A percentile compares a stretch with the other conserved stretches of the same genome.
Conservation (phyloP, 2,113 vertebrate genomes). For the Nestor notabilis region DNA sequence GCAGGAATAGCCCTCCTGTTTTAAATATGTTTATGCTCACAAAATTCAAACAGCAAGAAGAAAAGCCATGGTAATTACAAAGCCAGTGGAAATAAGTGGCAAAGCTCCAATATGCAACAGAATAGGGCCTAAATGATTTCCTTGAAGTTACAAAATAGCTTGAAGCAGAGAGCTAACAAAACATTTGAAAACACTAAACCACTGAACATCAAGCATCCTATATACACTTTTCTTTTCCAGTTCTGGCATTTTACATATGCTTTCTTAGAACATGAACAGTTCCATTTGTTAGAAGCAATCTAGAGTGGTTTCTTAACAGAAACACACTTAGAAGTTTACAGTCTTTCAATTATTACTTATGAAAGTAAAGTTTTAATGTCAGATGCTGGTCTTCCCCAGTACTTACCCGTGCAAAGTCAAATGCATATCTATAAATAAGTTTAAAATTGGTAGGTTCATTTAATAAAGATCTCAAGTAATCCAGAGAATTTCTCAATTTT, state of each 20-base stretch:
- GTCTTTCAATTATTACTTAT: background rate
- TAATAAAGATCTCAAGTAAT: slow-evolving; percentile 97
- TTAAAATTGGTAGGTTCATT: slow-evolving; percentile 98
- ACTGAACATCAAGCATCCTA: background rate
- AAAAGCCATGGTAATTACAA: background rate
- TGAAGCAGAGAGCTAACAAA: background rate
- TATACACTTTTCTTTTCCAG: background rate
- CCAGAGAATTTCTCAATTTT: slow-evolving; percentile 94
- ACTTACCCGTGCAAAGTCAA: slow-evolving; percentile 99
- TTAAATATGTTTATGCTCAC: background rate
- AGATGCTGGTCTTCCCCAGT: slow-evolving; percentile 15
- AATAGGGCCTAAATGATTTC: background rate
- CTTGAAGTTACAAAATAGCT: background rate
- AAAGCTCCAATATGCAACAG: background rate
- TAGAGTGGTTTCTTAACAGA: background rate
- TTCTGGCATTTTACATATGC: background rate
- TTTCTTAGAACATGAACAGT: background rate
- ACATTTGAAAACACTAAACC: background rate
- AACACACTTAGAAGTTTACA: background rate
- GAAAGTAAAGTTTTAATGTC: background rate
- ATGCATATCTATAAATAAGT: slow-evolving; percentile 99
- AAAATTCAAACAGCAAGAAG: background rate
- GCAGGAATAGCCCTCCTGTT: background rate
- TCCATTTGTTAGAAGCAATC: background rate
- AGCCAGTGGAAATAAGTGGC: background rate